Evolutionary conservation across 1,140 invertebrate genomes (phyloP).

Genomic region (Drosophila arawakana): DNA sequence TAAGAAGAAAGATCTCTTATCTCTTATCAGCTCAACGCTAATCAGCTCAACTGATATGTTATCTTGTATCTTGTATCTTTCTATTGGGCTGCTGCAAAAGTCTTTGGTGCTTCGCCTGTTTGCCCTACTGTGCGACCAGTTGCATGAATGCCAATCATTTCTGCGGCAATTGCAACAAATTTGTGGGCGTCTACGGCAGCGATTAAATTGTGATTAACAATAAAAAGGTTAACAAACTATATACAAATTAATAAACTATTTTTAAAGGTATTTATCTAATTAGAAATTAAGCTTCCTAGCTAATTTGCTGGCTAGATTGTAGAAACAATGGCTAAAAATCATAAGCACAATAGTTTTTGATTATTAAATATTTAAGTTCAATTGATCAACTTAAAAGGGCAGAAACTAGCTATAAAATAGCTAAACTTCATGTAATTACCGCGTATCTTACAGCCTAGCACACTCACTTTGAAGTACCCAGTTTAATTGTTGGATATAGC

Average conservation of each 20-base stretch:
- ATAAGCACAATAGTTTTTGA: too few species aligned
- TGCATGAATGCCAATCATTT: conserved; percentile 88
- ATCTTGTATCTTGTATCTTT: conserved; percentile 21
- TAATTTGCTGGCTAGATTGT: too few species aligned
- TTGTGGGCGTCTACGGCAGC: conserved; percentile 86
- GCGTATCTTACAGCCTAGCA: not conserved
- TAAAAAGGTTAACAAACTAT: too few species aligned
- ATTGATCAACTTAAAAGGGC: too few species aligned
- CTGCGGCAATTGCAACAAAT: conserved; percentile 88
- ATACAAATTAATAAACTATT: too few species aligned
- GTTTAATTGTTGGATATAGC: not conserved
- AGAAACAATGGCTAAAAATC: too few species aligned
- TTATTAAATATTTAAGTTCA: too few species aligned
- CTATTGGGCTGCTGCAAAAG: conserved; percentile 35
- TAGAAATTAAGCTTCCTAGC: too few species aligned
- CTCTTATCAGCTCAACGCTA: conserved; percentile 1
- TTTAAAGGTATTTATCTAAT: too few species aligned
- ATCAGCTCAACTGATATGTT: conserved; percentile 36
- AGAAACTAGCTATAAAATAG: too few species aligned
- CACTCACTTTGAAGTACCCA: too few species aligned
- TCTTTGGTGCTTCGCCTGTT: conserved; percentile 86
- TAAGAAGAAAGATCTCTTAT: conserved; percentile 65
- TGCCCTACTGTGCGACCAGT: conserved; percentile 88
- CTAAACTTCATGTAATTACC: too few species aligned
- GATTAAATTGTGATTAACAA: conserved; percentile 46